Percentiles rank a stretch among this genome's conserved stretches.
Evolutionary conservation across 2,113 vertebrate species (phyloP).

Genomic region (Elaphurus davidianus): DNA sequence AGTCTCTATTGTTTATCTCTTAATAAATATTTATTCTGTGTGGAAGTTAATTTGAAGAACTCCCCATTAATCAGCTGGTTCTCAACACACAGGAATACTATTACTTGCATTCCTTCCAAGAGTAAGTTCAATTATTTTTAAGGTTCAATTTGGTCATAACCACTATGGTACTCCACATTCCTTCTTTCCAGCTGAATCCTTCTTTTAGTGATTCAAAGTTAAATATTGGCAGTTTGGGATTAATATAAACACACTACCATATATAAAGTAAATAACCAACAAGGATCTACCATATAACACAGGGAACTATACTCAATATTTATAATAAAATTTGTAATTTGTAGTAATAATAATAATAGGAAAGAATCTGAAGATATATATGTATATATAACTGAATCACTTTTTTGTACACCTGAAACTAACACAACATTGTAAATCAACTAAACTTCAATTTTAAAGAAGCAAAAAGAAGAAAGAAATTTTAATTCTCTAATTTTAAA

Average conservation of each 20-base stretch:
- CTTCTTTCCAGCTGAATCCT: background rate
- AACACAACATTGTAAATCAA: background rate
- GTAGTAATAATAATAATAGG: background rate
- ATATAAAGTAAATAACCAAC: background rate
- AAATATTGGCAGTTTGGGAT: background rate
- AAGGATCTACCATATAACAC: background rate
- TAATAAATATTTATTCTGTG: background rate
- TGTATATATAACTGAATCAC: background rate
- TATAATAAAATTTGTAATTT: background rate
- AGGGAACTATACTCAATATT: background rate
- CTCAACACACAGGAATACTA: background rate
- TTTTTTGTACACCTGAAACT: background rate
- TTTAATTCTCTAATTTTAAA: background rate
- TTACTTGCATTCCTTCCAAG: background rate
- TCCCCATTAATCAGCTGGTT: background rate
- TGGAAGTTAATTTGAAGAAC: conserved; percentile 25
- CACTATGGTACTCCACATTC: background rate
- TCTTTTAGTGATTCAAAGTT: background rate
- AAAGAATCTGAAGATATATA: background rate
- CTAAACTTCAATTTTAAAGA: background rate
- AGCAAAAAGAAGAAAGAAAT: background rate
- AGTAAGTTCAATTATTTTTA: background rate
- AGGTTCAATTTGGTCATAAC: background rate
- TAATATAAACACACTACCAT: background rate
- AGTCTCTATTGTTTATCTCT: background rate